A percentile compares a stretch with the other conserved stretches of the same genome.
Evolutionary conservation across 2,888 invertebrate species (phyloP).

Genomic region (Latrodectus elegans): DNA sequence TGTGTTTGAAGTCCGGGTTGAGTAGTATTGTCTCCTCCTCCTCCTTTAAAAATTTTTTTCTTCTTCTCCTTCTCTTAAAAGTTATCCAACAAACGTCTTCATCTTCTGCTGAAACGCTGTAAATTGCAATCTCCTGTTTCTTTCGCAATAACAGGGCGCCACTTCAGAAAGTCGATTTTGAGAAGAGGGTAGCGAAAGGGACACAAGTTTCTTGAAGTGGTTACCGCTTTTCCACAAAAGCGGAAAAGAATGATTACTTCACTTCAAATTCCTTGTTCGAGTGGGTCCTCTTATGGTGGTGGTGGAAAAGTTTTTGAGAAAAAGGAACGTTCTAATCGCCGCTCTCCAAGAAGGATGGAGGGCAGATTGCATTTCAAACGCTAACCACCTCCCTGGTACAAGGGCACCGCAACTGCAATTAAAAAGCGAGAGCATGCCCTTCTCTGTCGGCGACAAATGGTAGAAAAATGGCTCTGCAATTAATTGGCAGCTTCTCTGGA

Average conservation of each 20-base stretch:
- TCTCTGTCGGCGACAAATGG: conserved; percentile 14
- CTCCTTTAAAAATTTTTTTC: conserved; percentile 8
- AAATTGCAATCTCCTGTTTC: conserved; percentile 32
- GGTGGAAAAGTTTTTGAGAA: too few species aligned
- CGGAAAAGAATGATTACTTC: neutral
- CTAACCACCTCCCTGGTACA: too few species aligned
- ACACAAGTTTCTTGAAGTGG: conserved; percentile 26
- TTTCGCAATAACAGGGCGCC: conserved; percentile 45
- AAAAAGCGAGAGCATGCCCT: conserved; percentile 16
- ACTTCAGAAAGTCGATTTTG: conserved; percentile 33
- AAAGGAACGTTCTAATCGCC: too few species aligned
- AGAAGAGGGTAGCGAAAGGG: neutral
- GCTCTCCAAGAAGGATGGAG: too few species aligned
- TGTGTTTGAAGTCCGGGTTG: conserved; percentile 42
- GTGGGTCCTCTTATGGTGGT: too few species aligned
- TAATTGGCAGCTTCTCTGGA: neutral
- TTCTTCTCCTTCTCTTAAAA: neutral
- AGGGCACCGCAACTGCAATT: conserved; percentile 24
- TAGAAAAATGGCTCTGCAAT: neutral
- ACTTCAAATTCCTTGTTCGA: too few species aligned
- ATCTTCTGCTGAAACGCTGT: neutral
- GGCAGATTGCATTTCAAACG: too few species aligned
- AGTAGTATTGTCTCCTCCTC: neutral
- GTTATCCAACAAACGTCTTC: neutral
- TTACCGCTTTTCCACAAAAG: conserved; percentile 38